Base-by-base conservation (phyloP, 2,888 invertebrate genomes). In the Pycnomerus fuliginosus region DNA sequence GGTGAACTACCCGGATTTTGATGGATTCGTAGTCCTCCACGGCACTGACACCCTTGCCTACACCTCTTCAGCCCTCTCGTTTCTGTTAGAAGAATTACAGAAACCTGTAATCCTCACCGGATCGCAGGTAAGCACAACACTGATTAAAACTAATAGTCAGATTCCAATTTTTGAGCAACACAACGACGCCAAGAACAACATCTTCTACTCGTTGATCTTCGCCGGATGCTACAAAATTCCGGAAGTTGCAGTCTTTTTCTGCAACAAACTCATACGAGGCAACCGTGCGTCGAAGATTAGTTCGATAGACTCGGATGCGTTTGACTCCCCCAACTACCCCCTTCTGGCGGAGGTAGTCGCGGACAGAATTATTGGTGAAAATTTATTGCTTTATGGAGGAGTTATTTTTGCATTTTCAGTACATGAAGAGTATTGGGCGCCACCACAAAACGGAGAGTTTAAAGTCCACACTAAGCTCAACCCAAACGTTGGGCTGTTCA, bases 41-140 rank as follows among this genome's bases (percentile, higher is more conserved):
- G 98, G 98, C 0, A 98, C 94, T 0, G 98, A 98, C 67, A 98
- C 98, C 0, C 76, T 98, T 56, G 85, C 92, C 3, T 98, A 96
- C 70, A 96, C 97, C 0, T 93, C 98, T 0, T 95, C 96, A 0
- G 96, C 95, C 0, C 74, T 98, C 1, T 96, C 96, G 0, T 98
- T 96, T 69, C 96, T 98, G 92, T 79, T 97, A 63, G 94, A 97
- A 69, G 88, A 94, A 61, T 80, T 98, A 1, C 91, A 92, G 8
- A 98, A 98, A 72, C 85, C 91, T 3, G 86, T 98, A 8, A 84
- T 98, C 16, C 76, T 98, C 28, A 98, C 97, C 2, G 97, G 97
- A 10, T 89, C 95, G 4, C 94, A 90, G 76, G 82, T 85, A 71
- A 62, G 44, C 52, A n/a, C 23, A 23, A 22, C n/a, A n/a, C n/a